These are phyloP conservation scores for Pseudochirops cupreus DNA, from an alignment of 2,797 vertebrate species.

Conservation along the genomic window DNA sequence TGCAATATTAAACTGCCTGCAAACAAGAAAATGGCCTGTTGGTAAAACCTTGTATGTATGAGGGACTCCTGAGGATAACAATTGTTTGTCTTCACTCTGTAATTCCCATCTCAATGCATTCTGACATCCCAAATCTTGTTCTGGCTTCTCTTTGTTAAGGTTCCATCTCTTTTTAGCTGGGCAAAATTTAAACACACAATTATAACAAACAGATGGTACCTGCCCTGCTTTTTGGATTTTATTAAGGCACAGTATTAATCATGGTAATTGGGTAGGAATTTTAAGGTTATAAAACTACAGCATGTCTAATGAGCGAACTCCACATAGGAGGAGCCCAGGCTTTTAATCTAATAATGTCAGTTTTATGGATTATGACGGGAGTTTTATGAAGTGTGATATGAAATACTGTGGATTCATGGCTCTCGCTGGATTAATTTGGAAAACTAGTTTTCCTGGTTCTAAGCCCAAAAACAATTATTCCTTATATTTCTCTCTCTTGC, in stretches of 20 bases:
- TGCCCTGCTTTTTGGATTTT: slow-evolving; percentile 26
- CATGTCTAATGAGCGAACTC: slow-evolving; percentile 80
- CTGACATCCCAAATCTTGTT: neutral
- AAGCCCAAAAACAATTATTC: slow-evolving; percentile 83
- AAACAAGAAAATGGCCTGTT: neutral
- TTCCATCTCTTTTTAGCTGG: slow-evolving; percentile 59
- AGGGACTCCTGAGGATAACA: neutral
- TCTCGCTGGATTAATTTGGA: slow-evolving; percentile 84
- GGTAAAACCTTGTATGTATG: neutral
- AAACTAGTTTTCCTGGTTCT: slow-evolving; percentile 84
- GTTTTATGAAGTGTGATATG: slow-evolving; percentile 84
- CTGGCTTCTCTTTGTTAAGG: neutral
- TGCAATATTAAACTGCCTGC: neutral
- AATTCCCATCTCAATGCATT: neutral
- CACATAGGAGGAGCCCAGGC: slow-evolving; percentile 78
- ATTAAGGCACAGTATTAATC: slow-evolving; percentile 85
- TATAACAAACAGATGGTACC: slow-evolving; percentile 80
- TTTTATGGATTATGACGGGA: slow-evolving; percentile 83
- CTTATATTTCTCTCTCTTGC: slow-evolving; percentile 79
- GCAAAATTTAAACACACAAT: slow-evolving; percentile 71
- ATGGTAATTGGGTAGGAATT: slow-evolving; percentile 84
- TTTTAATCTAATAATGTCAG: slow-evolving; percentile 87
- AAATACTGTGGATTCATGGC: slow-evolving; percentile 84
- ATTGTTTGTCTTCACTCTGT: neutral
- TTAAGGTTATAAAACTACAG: slow-evolving; percentile 79